These are phyloP conservation scores for Gallinago paraguaiae DNA, from an alignment of 2,113 vertebrate species.

Conservation along the genomic window DNA sequence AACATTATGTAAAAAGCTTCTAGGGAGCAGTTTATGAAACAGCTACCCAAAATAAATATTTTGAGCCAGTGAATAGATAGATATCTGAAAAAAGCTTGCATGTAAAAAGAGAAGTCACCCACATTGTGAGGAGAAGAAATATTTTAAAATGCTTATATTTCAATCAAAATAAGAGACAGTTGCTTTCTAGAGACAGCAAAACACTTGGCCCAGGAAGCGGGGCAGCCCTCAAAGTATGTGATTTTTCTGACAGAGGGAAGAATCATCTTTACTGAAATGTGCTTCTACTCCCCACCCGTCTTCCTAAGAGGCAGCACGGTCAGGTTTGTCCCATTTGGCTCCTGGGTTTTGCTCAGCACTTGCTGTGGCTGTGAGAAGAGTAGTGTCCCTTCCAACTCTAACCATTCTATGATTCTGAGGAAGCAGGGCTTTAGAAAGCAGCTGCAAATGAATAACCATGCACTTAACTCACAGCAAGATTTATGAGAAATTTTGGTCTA, in stretches of 20 bases:
- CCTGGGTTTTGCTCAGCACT: not conserved
- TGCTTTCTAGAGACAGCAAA: not conserved
- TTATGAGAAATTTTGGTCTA: not conserved
- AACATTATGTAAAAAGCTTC: not conserved
- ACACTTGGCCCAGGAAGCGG: not conserved
- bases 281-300: not conserved
- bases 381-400: not conserved
- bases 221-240: not conserved
- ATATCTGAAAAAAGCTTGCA: not conserved
- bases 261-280: not conserved
- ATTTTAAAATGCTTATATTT: not conserved
- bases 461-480: not conserved
- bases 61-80: not conserved
- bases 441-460: not conserved
- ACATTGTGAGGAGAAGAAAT: not conserved
- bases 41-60: not conserved
- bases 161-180: not conserved
- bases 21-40: not conserved
- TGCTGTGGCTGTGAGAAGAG: not conserved
- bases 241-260: not conserved
- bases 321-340: not conserved
- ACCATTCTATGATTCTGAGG: not conserved
- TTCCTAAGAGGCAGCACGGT: not conserved
- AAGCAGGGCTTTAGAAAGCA: not conserved
- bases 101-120: not conserved